Base-by-base conservation (phyloP, 2,888 invertebrate genomes). In the Keiferia lycopersicella region DNA sequence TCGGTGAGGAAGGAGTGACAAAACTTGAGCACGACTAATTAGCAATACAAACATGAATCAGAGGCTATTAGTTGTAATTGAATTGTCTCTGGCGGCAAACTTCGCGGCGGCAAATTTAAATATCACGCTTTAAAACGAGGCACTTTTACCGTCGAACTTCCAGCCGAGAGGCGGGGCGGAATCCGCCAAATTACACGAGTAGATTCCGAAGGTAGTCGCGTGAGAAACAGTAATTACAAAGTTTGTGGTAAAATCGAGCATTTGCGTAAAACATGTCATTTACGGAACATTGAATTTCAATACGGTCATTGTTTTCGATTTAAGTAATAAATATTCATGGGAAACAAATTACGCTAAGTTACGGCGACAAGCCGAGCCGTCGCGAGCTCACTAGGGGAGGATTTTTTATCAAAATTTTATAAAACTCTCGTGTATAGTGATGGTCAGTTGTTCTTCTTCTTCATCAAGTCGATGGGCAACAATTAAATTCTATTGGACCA, bases 41-140 rank as follows among this genome's bases (percentile, higher is more conserved):
- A 91, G 87, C 87, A 88, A 89, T 90, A 91, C 91, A 91, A 91
- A 91, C 91, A 91, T 91, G 91, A 91, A 91, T 91, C 91, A 90
- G 88, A 80, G 88, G 89, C 91, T 90, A 91, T 91, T 91, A 91
- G 87, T 88, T 88, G 87, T 91, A 91, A 91, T 91, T 91, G 89
- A 91, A 91, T 91, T 86, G 86, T 83, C 88, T 86, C 84, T 78
- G 87, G 82, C 84, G 84, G 86, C 82, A 81, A 84, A 89, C 86
- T 88, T 88, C 82, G 83, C 86, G 81, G 80, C 80, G 80, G 80
- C 80, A 79, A 88, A 91, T 91, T 91, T 90, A 90, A 91, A 90
- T 90, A 89, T 90, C 84, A 78, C 83, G 83, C 83, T 87, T 80
- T 80, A 80, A 80, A 83, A 81, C 77, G 72, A 72, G 72, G 74